These are phyloP conservation scores for Hymenochirus boettgeri DNA, from an alignment of 2,113 vertebrate genomes.

Conservation along the genomic window DNA sequence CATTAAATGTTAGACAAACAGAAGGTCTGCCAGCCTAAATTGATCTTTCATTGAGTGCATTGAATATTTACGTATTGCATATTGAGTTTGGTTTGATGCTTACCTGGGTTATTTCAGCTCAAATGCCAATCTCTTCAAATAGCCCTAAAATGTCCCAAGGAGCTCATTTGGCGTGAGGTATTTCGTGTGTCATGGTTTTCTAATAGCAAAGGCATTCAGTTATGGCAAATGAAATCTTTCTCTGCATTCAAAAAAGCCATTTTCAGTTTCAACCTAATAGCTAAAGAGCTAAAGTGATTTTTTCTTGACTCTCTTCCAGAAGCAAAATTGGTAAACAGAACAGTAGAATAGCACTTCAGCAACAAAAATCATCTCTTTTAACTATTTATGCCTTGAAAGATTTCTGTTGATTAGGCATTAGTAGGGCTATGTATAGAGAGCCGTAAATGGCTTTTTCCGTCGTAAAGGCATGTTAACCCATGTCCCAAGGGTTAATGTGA, in stretches of 20 bases:
- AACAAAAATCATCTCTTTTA: background rate
- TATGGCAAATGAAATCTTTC: constrained; percentile 49
- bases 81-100: constrained; percentile 66
- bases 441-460: too few species aligned
- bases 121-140: constrained; percentile 65
- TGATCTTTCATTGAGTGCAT: constrained; percentile 57
- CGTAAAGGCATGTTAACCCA: too few species aligned
- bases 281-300: constrained; percentile 20
- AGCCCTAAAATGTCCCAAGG: constrained; percentile 68
- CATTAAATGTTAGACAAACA: constrained; percentile 64
- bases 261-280: constrained; percentile 48
- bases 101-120: constrained; percentile 66
- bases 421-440: too few species aligned
- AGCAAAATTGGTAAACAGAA: constrained; percentile 1
- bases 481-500: too few species aligned
- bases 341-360: background rate
- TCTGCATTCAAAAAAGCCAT: constrained; percentile 46
- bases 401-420: too few species aligned
- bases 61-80: constrained; percentile 64
- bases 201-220: constrained; percentile 63
- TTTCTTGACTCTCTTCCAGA: constrained; percentile 10
- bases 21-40: constrained; percentile 58
- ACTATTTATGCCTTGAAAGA: too few species aligned
- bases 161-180: constrained; percentile 66
- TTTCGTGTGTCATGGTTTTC: constrained; percentile 65